Evolutionary conservation across 2,113 vertebrate species (phyloP).

Genomic region (Odocoileus virginianus): DNA sequence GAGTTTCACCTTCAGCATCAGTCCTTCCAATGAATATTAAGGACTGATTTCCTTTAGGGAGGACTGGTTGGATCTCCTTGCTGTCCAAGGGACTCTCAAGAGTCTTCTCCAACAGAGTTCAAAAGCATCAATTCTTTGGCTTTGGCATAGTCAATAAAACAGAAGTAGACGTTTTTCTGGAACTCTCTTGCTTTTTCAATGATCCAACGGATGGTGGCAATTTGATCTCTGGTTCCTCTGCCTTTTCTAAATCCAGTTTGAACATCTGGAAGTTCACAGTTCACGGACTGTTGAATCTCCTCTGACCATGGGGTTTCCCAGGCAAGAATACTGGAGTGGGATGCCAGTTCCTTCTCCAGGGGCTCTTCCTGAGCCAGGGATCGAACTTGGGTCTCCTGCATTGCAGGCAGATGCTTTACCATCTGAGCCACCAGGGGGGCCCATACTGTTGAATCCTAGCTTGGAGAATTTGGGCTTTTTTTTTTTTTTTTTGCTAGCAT

Average conservation of each 20-base stretch:
- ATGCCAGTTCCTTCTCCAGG: not conserved
- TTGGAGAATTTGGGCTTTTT: not conserved
- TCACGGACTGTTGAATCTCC: not conserved
- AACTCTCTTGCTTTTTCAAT: not conserved
- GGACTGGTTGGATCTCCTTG: not conserved
- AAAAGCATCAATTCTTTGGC: not conserved
- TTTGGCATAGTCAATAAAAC: not conserved
- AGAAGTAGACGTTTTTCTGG: not conserved
- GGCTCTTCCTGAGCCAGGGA: not conserved
- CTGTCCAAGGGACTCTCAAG: not conserved
- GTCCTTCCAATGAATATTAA: not conserved
- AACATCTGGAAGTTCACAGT: not conserved
- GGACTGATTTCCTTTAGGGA: not conserved
- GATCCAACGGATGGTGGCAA: rapidly evolving
- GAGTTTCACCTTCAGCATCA: not conserved
- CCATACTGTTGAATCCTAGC: not conserved
- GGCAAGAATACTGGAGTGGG: not conserved
- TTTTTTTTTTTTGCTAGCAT: not conserved
- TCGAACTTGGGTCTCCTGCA: not conserved
- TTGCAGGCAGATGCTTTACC: not conserved
- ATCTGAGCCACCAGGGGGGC: not conserved
- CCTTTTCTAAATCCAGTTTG: not conserved
- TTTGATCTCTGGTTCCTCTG: not conserved
- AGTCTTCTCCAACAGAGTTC: not conserved
- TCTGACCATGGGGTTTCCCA: not conserved